These are phyloP conservation scores for Leistus spinibarbis DNA, from an alignment of 2,888 invertebrate species.

Conservation along the genomic window DNA sequence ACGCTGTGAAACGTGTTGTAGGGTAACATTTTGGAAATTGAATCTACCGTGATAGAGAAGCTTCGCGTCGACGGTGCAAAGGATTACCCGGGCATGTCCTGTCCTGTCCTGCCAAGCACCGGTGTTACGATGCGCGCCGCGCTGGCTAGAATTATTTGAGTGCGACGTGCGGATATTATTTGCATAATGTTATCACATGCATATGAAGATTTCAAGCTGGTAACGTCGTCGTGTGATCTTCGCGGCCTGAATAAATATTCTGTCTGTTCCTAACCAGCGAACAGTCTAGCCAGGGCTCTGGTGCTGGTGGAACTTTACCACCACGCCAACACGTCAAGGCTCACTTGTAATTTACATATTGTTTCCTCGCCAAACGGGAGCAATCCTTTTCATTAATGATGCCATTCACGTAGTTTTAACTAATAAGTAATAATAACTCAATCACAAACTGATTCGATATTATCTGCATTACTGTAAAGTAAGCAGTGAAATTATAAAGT, in stretches of 20 bases:
- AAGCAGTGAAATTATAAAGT: no score
- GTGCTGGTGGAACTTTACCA: no score
- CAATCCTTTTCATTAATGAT: neutral
- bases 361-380: neutral
- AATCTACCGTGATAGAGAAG: neutral
- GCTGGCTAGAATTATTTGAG: conserved; percentile 1
- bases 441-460: no score
- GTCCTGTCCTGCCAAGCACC: neutral
- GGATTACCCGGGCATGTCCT: neutral
- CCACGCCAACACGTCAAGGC: neutral
- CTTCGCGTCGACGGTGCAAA: neutral
- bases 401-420: neutral
- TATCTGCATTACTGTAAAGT: no score
- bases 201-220: neutral
- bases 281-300: no score
- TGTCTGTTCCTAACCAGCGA: neutral
- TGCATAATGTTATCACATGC: conserved; percentile 11
- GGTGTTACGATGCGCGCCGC: neutral
- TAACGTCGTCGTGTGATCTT: neutral
- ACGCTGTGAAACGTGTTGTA: neutral
- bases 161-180: neutral
- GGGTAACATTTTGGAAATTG: neutral
- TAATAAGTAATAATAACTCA: no score
- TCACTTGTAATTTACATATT: conserved; percentile 1
- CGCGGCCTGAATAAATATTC: neutral